Base-by-base conservation (phyloP, 2,113 vertebrate species). In the Sphaerodactylus townsendi region DNA sequence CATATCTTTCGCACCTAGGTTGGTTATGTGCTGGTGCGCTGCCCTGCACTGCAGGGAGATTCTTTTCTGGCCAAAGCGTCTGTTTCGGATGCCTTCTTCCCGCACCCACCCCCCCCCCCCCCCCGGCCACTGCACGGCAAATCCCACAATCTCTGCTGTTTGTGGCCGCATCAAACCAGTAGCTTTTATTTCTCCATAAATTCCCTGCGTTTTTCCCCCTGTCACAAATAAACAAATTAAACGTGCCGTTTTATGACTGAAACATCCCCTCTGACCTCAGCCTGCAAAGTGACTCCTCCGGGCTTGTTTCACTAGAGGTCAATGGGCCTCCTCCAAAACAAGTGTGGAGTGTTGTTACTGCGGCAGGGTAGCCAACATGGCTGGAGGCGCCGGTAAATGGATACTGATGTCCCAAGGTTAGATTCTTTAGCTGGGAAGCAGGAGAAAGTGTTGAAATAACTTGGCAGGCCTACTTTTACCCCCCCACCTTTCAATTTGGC, bases 381-480 rank as follows among this genome's bases (percentile, higher is more conserved):
- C 81, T 77, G 65, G 87, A 80, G 64, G 35, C 71, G 23, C 23
- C 56, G 15, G 35, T 3, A 75, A 82, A 77, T 41, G 70, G 84
- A 23, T 79, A 65, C 44, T 66, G 21, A 72, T 82, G 72, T 83
- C 86, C 48, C 3, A 21, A 72, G 17, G 39, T 62, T 77, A 37
- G 2, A 25, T 35, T 81, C 9, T 85, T 78, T 62, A 37, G 71
- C 79, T 73, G n/a, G 66, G 71, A 68, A 65, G 72, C 50, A 46
- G 35, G 25, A 71, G 46, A 76, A 83, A 84, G 50, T 73, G 66
- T 79, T 90, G 84, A 82, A 89, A 90, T 35, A 79, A 35, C 70
- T 30, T 23, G 77, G 82, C 73, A 86, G 69, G 86, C 2, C 59
- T 25, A 10, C 5, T 28, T 62, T 28, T 25, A 8, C 28, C 25